phyloP scores from a whole-genome alignment of 1,140 invertebrate genomes.

The Lepidostoma basale region DNA sequence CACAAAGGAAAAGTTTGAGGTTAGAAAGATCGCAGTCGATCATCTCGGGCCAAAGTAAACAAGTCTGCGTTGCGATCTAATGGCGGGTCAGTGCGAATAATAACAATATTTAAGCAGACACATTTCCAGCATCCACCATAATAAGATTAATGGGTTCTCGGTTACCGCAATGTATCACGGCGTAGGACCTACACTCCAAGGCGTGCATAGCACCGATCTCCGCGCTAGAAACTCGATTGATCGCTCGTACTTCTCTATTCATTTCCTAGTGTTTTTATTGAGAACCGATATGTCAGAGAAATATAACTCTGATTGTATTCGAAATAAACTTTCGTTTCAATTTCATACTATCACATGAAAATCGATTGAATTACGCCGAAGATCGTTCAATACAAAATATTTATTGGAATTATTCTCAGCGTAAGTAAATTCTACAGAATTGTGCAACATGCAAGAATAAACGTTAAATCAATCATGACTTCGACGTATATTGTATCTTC shows the following conservation, averaged over 20 bases:
- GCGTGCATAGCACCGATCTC: not conserved
- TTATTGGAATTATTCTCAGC: no score
- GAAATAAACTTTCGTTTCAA: no score
- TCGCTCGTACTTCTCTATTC: constrained; percentile 6
- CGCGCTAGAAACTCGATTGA: not conserved
- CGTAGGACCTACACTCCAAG: not conserved
- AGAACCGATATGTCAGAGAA: no score
- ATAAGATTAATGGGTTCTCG: constrained; percentile 13
- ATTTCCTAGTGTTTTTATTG: constrained; percentile 16
- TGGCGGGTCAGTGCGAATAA: constrained; percentile 23
- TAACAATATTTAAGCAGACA: constrained; percentile 28
- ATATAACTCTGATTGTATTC: no score
- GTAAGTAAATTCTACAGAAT: no score
- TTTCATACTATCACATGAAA: no score
- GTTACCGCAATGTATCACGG: constrained; percentile 7
- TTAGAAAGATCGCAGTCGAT: constrained; percentile 11
- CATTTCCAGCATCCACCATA: constrained; percentile 1
- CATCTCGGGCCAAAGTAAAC: constrained; percentile 10
- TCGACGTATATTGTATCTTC: no score
- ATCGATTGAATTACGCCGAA: no score
- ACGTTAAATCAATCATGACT: no score
- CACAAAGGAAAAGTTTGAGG: constrained; percentile 20
- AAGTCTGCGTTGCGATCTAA: constrained; percentile 11
- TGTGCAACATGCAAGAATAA: no score
- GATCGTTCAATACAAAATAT: no score